Percentiles rank a stretch among this genome's conserved stretches.
Conservation (phyloP, 1,140 invertebrate species). For the Cepaea nemoralis region DNA sequence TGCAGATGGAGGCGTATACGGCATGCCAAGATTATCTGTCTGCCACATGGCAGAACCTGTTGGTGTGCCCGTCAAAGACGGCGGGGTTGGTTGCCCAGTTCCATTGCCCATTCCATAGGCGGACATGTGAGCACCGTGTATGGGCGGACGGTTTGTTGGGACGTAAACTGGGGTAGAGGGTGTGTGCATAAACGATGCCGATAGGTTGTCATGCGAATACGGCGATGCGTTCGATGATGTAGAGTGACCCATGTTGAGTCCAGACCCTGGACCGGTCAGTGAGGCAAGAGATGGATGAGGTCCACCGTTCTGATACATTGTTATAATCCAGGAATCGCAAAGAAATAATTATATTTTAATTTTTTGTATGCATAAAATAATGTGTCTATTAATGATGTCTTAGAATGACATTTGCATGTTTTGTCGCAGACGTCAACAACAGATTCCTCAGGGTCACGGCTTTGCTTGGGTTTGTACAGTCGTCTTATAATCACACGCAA, state of each 20-base stretch:
- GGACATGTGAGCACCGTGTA: conserved; percentile 9
- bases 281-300: conserved; percentile 22
- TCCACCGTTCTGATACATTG: conserved; percentile 31
- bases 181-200: conserved; percentile 28
- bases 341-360: not conserved
- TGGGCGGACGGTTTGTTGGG: conserved; percentile 18
- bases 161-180: conserved; percentile 27
- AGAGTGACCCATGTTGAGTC: conserved; percentile 18
- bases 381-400: too few relatives aligned
- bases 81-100: not conserved
- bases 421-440: too few relatives aligned
- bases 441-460: too few relatives aligned
- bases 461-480: too few relatives aligned
- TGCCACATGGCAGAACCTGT: conserved; percentile 39
- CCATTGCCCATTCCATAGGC: conserved; percentile 25
- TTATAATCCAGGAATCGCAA: not conserved
- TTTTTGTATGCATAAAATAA: too few relatives aligned
- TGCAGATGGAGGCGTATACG: conserved; percentile 12
- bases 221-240: conserved; percentile 23
- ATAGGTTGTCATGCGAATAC: conserved; percentile 11
- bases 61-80: conserved; percentile 20
- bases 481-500: too few relatives aligned
- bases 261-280: not conserved
- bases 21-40: conserved; percentile 19
- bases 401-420: too few relatives aligned